Base-by-base conservation (phyloP, 2,888 invertebrate species). In the Trachelus troglodyta region DNA sequence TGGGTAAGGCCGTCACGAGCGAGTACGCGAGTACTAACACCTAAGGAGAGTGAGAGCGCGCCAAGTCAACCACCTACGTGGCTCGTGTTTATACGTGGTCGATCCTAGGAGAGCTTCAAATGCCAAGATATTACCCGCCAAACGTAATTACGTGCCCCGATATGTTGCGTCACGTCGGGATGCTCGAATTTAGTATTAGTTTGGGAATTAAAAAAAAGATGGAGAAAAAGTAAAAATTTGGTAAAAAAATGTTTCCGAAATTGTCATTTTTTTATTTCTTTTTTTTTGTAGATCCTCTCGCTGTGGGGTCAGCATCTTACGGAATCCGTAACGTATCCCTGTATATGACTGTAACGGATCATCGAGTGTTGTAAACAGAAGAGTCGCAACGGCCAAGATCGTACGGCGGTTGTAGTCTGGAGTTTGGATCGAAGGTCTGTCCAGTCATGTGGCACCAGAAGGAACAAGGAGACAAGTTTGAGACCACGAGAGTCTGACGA, bases 101-200 rank as follows among this genome's bases (percentile, higher is more conserved):
- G 56, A 56, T 9, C 23, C 56, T 56, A 56, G 56, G 23, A 56
- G 56, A 56, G 31, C 56, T 69, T 80, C 75, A 79, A 80, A 79
- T 80, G 79, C 76, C 79, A 79, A 75, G 76, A 77, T 80, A 75
- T 76, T 80, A 75, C 71, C 79, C 77, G 81, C 75, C 35, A 81
- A 81, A 81, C 77, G 75, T 81, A 81, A 78, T 78, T 81, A 74
- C 75, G 79, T 74, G 74, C 77, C 74, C 73, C 33, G 34, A 30
- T 3, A 15, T 30, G 73, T 34, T 31, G 23, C 73, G 73, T 34
- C 34, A 56, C 23, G 9, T 23, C 15, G 56, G 9, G 9, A 56
- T 23, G 23, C 1, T 56, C 56, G 56, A 23, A 56, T 15, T 4
- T 40, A 0, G 40, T 1, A 40, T 40, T 40, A 15, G 15, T 56